These are phyloP conservation scores for Apis cerana DNA, from an alignment of 1,140 invertebrate genomes.

Conservation along the genomic window DNA sequence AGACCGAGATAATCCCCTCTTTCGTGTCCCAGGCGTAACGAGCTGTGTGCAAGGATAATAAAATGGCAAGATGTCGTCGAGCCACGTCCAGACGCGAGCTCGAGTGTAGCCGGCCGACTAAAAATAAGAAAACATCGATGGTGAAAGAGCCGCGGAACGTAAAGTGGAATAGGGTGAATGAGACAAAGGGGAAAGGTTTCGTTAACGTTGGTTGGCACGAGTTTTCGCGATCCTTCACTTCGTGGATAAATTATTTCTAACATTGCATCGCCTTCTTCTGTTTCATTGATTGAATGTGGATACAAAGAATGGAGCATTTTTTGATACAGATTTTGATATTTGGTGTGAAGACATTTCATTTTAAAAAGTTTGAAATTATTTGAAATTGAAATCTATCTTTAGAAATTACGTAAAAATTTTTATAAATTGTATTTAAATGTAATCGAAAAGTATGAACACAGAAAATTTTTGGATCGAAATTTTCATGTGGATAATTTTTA, in stretches of 20 bases:
- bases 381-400: too few species aligned
- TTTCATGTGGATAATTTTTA: too few species aligned
- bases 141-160: not conserved
- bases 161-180: not conserved
- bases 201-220: not conserved
- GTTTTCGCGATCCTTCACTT: too few species aligned
- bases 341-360: too few species aligned
- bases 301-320: not conserved
- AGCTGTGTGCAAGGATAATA: conserved; percentile 52
- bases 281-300: not conserved
- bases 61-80: conserved; percentile 48
- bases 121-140: conserved; percentile 1
- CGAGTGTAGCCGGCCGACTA: conserved; percentile 2
- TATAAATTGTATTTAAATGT: too few species aligned
- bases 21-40: conserved; percentile 12
- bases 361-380: too few species aligned
- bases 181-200: conserved; percentile 6
- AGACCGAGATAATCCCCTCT: not conserved
- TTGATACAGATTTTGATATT: too few species aligned
- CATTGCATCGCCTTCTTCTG: too few species aligned
- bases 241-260: not conserved
- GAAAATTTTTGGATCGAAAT: too few species aligned
- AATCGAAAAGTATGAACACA: too few species aligned
- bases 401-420: too few species aligned
- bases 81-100: not conserved